Conservation (phyloP, 2,797 vertebrate genomes). For the Myiothlypis coronata region DNA sequence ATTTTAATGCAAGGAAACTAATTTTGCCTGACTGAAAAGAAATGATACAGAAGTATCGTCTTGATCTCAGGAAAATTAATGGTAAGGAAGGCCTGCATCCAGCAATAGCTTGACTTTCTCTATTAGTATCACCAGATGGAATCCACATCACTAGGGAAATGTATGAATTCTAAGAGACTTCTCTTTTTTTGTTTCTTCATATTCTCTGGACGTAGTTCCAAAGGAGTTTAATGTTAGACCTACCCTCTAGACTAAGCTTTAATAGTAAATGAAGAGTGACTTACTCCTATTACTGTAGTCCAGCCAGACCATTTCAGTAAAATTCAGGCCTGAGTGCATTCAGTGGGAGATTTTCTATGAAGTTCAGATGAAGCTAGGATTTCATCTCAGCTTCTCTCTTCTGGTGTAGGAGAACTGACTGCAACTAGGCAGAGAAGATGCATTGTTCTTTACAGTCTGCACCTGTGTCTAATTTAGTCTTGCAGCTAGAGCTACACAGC, state of each 20-base stretch:
- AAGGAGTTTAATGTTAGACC: not conserved
- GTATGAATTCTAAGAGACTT: not conserved
- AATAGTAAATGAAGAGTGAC: not conserved
- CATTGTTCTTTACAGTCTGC: slow-evolving; percentile 13
- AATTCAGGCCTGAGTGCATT: not conserved
- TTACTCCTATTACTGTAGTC: not conserved
- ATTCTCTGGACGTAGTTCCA: not conserved
- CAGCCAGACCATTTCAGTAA: not conserved
- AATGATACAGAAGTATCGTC: not conserved
- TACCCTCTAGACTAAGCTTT: not conserved
- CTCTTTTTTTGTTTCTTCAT: not conserved
- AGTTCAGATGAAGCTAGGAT: not conserved
- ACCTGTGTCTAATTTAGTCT: slow-evolving; percentile 48
- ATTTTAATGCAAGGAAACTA: not conserved
- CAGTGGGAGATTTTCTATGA: not conserved
- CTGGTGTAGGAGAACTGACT: not conserved
- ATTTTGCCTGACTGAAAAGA: not conserved
- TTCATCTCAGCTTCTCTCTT: not conserved
- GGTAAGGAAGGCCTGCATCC: not conserved
- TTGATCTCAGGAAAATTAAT: not conserved
- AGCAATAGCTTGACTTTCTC: not conserved
- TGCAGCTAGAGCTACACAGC: slow-evolving; percentile 8
- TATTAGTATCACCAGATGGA: not conserved
- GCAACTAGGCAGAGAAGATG: not conserved
- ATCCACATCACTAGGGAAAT: not conserved